Base-by-base conservation (phyloP, 2,888 invertebrate genomes). In the Metacarcinus magister region DNA sequence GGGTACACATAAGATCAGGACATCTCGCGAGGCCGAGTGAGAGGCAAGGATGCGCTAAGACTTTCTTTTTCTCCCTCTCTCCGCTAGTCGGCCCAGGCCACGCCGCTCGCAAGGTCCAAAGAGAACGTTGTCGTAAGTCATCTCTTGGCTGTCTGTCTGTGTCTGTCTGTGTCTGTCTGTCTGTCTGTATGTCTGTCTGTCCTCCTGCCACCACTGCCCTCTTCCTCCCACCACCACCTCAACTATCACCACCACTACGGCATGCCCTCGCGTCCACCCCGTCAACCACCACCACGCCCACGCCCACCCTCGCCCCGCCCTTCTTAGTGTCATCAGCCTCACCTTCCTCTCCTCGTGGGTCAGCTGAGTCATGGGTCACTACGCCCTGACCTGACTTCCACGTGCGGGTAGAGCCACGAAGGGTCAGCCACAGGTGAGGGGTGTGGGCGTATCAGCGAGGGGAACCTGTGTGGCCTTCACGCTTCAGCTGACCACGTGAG, bases 51-150 rank as follows among this genome's bases (percentile, higher is more conserved):
- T 32, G 32, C 48, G n/a, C 28, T 89, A 44, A 67, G 48, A 67
- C 54, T 87, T 0, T 54, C 28, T 95, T 67, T 92, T 39, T 94
- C 96, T 96, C 93, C 87, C 67, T 95, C 89, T 87, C 92, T 60
- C 75, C 28, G 48, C 60, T 93, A 96, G 96, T 96, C 96, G 43
- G 96, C 95, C 28, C 96, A 96, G 87, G 96, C 96, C 82, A 96
- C 96, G 2, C 96, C 96, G 82, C 96, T 96, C 54, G 95, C 94
- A 54, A 93, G 96, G 67, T 96, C 96, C 75, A 96, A 96, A 96
- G 96, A 96, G 75, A 96, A 96, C 92, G 93, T 96, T 46, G 95
- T 96, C 60, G 96, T 96, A 96, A 96, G 96, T 96, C 46, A 82
- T 39, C 54, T 48, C 92, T 48, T 60, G 60, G 48, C 48, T 54